Conservation (phyloP, 2,113 vertebrate genomes). For the Bolborhynchus lineola region DNA sequence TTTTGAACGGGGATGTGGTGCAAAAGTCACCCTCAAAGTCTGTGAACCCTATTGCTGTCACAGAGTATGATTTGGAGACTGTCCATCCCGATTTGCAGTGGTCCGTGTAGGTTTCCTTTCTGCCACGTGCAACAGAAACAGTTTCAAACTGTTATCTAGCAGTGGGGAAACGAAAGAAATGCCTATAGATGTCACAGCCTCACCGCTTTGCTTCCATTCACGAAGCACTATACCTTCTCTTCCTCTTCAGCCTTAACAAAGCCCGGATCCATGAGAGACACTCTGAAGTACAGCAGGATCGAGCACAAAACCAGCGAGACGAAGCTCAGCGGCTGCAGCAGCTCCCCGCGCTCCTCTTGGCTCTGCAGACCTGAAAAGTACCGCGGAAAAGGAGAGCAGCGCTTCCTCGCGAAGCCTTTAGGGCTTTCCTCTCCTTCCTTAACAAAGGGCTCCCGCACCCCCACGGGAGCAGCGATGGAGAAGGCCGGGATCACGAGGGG, state of each 20-base stretch:
- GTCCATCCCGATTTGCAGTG: rapidly evolving
- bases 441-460: neutral
- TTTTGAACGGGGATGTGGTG: rapidly evolving
- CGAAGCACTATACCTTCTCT: neutral
- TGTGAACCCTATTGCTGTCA: neutral
- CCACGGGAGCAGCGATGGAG: too few relatives aligned
- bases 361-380: slow-evolving; percentile 78
- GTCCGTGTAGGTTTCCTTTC: neutral
- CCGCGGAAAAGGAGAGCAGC: neutral
- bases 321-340: slow-evolving; percentile 83
- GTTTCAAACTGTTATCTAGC: neutral
- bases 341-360: slow-evolving; percentile 78
- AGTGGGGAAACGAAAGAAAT: neutral
- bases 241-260: slow-evolving; percentile 80
- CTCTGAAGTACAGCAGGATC: slow-evolving; percentile 85
- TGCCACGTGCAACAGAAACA: neutral
- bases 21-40: neutral
- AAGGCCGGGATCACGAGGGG: neutral
- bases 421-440: neutral
- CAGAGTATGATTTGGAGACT: neutral
- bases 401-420: neutral
- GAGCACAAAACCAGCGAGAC: slow-evolving; percentile 83
- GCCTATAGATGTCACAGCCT: neutral
- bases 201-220: neutral
- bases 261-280: slow-evolving; percentile 97